A percentile compares a stretch with the other conserved stretches of the same genome.
phyloP scores from a whole-genome alignment of 2,113 vertebrate genomes.

The Cyphomyrus plagiostoma region DNA sequence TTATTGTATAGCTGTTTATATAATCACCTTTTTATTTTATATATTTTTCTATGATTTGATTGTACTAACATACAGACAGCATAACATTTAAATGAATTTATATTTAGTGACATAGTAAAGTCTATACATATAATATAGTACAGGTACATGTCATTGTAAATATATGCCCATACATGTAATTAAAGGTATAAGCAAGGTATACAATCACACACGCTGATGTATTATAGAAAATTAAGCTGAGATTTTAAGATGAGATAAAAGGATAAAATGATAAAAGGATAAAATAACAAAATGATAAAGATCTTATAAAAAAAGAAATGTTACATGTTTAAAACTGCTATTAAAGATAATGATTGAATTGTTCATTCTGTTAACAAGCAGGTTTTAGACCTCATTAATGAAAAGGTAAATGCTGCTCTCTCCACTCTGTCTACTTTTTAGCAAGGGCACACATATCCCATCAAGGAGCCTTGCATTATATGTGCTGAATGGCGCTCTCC shows the following conservation, averaged over 20 bases:
- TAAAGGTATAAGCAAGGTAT: background rate
- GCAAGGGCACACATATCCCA: conserved; percentile 29
- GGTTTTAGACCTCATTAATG: conserved; percentile 25
- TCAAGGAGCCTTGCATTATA: conserved; percentile 32
- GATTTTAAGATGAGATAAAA: background rate
- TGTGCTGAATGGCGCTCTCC: conserved; percentile 37
- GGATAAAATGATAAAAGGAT: background rate
- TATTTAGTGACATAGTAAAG: background rate
- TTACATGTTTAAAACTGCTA: background rate
- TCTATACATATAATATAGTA: background rate
- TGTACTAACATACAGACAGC: background rate
- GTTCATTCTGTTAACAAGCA: conserved; percentile 22
- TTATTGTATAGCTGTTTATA: background rate
- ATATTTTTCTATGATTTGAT: background rate
- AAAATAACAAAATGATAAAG: background rate
- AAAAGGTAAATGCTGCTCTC: conserved; percentile 30
- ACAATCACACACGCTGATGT: background rate
- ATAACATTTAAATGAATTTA: background rate
- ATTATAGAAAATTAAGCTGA: background rate
- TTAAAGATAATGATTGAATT: background rate
- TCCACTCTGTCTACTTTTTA: conserved; percentile 24
- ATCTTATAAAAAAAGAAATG: background rate
- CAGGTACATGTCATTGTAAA: background rate
- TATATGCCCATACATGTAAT: background rate
- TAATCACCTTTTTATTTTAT: background rate